A percentile compares a stretch with the other conserved stretches of the same genome.
Evolutionary conservation across 2,113 vertebrate species (phyloP).

Genomic region (Ahaetulla prasina): DNA sequence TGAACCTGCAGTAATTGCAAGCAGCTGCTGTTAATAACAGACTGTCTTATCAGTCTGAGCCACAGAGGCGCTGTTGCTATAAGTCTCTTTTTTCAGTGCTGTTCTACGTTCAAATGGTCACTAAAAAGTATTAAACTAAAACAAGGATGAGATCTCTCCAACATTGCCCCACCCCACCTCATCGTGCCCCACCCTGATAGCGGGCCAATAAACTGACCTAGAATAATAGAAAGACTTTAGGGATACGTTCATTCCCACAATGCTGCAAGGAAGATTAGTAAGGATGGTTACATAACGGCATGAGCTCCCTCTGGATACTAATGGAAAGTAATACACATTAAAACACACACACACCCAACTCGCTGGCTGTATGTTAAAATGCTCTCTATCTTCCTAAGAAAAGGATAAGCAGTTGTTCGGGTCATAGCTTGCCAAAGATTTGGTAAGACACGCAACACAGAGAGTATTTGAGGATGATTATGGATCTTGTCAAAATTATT

Average conservation of each 20-base stretch:
- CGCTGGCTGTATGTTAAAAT: constrained; percentile 21
- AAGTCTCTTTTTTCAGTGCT: too few relatives aligned
- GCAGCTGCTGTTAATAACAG: too few relatives aligned
- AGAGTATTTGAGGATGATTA: constrained; percentile 41
- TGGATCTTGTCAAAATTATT: constrained; percentile 52
- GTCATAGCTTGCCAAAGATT: neutral
- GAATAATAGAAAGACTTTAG: neutral
- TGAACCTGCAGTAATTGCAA: too few relatives aligned
- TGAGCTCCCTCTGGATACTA: constrained; percentile 38
- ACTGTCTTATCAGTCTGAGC: too few relatives aligned
- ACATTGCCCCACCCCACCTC: neutral
- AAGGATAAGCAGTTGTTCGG: constrained; percentile 46
- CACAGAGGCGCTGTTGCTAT: too few relatives aligned
- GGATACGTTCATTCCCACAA: neutral
- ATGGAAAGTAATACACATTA: constrained; percentile 40
- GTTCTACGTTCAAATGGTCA: too few relatives aligned
- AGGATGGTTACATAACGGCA: constrained; percentile 38
- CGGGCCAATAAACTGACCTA: neutral
- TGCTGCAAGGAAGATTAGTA: constrained; percentile 33
- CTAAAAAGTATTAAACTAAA: neutral
- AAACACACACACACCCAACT: constrained; percentile 23
- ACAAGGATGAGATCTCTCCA: neutral
- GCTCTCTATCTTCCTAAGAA: constrained; percentile 1
- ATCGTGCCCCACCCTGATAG: neutral
- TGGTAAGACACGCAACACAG: constrained; percentile 9